A percentile compares a stretch with the other conserved stretches of the same genome.
phyloP scores from a whole-genome alignment of 2,888 invertebrate species.

The Epinotia brunnichana region DNA sequence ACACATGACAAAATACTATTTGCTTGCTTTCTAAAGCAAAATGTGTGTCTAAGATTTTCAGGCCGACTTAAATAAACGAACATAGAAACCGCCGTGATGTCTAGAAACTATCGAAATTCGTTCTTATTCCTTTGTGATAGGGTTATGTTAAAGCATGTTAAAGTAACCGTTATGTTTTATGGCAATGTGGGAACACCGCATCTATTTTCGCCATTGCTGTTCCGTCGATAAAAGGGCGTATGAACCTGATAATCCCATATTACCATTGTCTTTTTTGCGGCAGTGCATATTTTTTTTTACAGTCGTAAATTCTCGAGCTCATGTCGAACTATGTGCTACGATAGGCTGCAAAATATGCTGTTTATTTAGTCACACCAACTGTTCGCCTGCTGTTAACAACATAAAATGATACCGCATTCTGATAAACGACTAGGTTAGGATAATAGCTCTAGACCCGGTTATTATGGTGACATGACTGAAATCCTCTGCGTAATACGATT shows the following conservation, averaged over 20 bases:
- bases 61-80: constrained; percentile 35
- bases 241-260: neutral
- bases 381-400: constrained; percentile 22
- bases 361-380: constrained; percentile 33
- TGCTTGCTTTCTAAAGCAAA: constrained; percentile 39
- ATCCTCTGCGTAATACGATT: neutral
- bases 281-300: constrained; percentile 50
- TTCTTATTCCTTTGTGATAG: constrained; percentile 5
- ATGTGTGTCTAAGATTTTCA: constrained; percentile 42
- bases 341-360: constrained; percentile 50
- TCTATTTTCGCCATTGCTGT: constrained; percentile 54
- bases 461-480: neutral
- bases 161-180: constrained; percentile 52
- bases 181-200: constrained; percentile 58
- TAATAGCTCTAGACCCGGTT: constrained; percentile 4
- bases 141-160: constrained; percentile 5
- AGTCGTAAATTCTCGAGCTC: constrained; percentile 60
- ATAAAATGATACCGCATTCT: neutral
- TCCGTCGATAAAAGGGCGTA: constrained; percentile 4
- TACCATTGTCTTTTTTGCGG: neutral
- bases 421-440: neutral
- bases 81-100: constrained; percentile 11
- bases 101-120: constrained; percentile 6
- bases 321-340: constrained; percentile 56
- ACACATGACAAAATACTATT: constrained; percentile 29